Evolutionary conservation across 2,113 vertebrate genomes (phyloP).

Genomic region (Sinocyclocheilus anshuiensis): DNA sequence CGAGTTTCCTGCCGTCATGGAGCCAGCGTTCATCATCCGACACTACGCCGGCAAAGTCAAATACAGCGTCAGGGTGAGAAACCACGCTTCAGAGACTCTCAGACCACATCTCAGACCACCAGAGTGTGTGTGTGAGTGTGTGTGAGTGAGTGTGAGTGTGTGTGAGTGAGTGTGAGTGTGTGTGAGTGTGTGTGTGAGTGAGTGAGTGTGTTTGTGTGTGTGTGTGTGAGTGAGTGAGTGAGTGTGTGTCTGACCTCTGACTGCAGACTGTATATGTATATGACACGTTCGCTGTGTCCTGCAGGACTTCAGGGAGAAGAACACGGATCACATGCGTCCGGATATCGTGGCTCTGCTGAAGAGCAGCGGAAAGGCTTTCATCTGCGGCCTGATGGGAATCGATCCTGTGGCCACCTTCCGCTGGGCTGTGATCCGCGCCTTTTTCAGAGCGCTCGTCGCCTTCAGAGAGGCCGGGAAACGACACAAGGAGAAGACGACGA

Average conservation of each 20-base stretch:
- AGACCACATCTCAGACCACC: background rate
- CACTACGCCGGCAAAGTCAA: conserved; percentile 99
- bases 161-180: too few relatives aligned
- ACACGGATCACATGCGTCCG: conserved; percentile 97
- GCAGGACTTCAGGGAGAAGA: conserved; percentile 98
- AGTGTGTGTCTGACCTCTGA: too few relatives aligned
- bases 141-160: too few relatives aligned
- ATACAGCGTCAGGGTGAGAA: conserved; percentile 93
- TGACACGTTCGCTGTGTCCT: background rate
- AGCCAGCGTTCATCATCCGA: conserved; percentile 95
- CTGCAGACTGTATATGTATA: too few relatives aligned
- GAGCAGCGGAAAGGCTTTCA: conserved; percentile 93
- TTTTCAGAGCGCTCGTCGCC: conserved; percentile 90
- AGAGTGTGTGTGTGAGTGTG: too few relatives aligned
- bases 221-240: too few relatives aligned
- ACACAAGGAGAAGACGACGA: conserved; percentile 78
- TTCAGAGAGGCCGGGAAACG: conserved; percentile 89
- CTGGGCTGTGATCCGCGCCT: conserved; percentile 92
- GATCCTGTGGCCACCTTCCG: conserved; percentile 94
- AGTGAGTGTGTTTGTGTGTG: too few relatives aligned
- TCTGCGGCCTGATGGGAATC: conserved; percentile 92
- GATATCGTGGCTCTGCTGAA: conserved; percentile 94
- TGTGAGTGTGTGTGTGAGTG: too few relatives aligned
- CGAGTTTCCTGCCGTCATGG: conserved; percentile 97
- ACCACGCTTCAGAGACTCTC: background rate